Conservation (phyloP, 2,113 vertebrate genomes). For the Neodontobutis hainanensis region DNA sequence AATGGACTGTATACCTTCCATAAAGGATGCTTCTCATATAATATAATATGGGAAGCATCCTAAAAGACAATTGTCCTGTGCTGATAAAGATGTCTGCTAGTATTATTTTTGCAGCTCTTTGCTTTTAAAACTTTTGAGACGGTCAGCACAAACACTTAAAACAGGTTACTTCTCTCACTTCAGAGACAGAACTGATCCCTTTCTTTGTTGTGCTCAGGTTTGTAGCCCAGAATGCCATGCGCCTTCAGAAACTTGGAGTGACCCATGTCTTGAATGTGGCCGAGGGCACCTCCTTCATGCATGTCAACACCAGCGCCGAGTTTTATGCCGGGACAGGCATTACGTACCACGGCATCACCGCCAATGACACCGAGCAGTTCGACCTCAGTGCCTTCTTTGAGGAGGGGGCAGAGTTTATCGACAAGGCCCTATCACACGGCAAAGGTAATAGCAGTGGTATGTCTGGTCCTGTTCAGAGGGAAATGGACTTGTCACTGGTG, state of each 20-base stretch:
- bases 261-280: slow-evolving; percentile 95
- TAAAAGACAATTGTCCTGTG: slow-evolving; percentile 36
- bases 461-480: too few relatives aligned
- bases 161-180: not conserved
- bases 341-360: slow-evolving; percentile 93
- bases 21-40: slow-evolving; percentile 22
- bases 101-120: not conserved
- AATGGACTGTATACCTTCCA: not conserved
- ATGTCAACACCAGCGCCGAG: slow-evolving; percentile 93
- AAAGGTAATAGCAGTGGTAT: slow-evolving; percentile 87
- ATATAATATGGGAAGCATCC: slow-evolving; percentile 7
- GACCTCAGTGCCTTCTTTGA: slow-evolving; percentile 95
- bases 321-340: slow-evolving; percentile 94
- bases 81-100: slow-evolving; percentile 13
- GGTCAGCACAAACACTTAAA: slow-evolving; percentile 6
- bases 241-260: slow-evolving; percentile 90
- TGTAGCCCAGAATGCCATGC: slow-evolving; percentile 91
- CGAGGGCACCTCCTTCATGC: slow-evolving; percentile 98
- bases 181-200: not conserved
- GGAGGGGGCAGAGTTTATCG: slow-evolving; percentile 94
- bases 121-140: not conserved
- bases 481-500: too few relatives aligned
- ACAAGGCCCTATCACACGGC: slow-evolving; percentile 90
- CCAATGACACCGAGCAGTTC: slow-evolving; percentile 92
- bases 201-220: slow-evolving; percentile 75